Base-by-base conservation (phyloP, 1,140 invertebrate species). In the Halictus rubicundus region DNA sequence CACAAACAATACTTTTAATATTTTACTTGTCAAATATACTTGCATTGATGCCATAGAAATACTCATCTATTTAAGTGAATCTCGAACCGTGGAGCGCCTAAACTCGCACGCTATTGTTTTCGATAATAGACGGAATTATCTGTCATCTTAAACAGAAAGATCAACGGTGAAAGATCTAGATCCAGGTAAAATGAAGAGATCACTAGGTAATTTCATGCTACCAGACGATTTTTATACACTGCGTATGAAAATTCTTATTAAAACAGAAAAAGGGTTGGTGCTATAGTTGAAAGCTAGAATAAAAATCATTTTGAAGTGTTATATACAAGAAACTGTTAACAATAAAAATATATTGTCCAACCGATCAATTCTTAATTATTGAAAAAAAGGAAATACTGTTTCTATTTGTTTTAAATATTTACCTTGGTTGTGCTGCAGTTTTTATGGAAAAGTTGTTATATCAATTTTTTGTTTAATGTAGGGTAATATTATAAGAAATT, bases 401-500 rank as follows among this genome's bases (percentile, higher is more conserved):
- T 54, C n/a, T 14, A 16, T 1, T 14, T 49, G 16, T 49, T 49
- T 10, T 1, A 12, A 49, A 16, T 14, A 49, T 14, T 52, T 19
- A 19, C 5, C 6, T 16, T 52, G 14, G 14, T 46, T 16, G 19
- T 7, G 6, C 19, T n/a, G 7, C 21, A n/a, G 8, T 57, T 57
- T 57, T 9, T 57, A 27, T 10, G 23, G 42, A 46, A 23, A 12
- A 25, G 39, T 52, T 4, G n/a, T 57, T 75, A 27, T 60, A 37
- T 12, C n/a, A 32, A 42, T 42, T 63, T 66, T 2, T 70, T 77
- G n/a, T 39, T 83, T 78, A 65, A 80, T 46, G 10, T 66, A 52
- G 6, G 10, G 32, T 16, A 52, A 42, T 25, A 9, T 21, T 42
- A 21, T 57, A 25, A 59, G 32, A 54, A 27, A n/a, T 21, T 57